phyloP scores from a whole-genome alignment of 2,797 vertebrate species.

The Halcyon leucocephala region DNA sequence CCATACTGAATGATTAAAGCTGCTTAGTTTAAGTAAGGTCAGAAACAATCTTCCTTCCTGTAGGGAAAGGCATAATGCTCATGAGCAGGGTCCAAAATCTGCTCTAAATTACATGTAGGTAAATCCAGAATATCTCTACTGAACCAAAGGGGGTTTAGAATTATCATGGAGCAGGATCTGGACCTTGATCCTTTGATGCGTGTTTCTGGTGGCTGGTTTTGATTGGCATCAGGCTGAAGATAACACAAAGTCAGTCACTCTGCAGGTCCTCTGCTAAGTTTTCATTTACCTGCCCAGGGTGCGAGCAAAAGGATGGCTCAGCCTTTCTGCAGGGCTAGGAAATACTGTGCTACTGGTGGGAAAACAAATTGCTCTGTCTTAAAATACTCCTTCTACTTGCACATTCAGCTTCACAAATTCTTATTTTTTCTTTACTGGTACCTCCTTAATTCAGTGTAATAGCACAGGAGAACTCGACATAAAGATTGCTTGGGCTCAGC shows the following conservation, averaged over 20 bases:
- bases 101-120: conserved; percentile 55
- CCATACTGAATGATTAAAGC: conserved; percentile 76
- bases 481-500: neutral
- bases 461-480: neutral
- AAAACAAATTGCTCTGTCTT: neutral
- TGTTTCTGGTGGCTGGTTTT: conserved; percentile 38
- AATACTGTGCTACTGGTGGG: accelerated
- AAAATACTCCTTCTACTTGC: neutral
- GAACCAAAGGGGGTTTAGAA: neutral
- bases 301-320: neutral
- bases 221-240: neutral
- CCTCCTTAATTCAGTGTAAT: neutral
- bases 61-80: conserved; percentile 75
- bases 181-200: neutral
- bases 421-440: neutral
- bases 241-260: neutral
- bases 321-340: neutral
- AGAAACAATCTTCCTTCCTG: conserved; percentile 76
- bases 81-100: conserved; percentile 56
- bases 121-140: conserved; percentile 54
- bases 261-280: neutral
- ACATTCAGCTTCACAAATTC: neutral
- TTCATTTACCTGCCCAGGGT: neutral
- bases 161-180: neutral
- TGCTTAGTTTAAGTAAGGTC: conserved; percentile 80